phyloP scores from a whole-genome alignment of 2,113 vertebrate species.

The Morone chrysops region DNA sequence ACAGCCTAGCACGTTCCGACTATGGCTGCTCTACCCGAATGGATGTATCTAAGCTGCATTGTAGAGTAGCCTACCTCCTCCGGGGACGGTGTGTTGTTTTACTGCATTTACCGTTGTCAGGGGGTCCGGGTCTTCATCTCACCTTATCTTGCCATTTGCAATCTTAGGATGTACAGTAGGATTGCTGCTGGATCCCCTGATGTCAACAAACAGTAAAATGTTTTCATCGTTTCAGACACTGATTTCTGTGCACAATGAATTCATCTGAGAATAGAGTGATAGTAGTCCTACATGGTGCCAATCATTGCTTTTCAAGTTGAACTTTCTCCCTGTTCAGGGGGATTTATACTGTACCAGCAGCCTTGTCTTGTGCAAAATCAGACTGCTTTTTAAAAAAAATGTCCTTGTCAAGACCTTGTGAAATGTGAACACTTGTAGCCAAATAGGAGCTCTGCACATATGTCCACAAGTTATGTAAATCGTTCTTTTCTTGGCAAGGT shows the following conservation, averaged over 20 bases:
- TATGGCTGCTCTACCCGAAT: conserved; percentile 42
- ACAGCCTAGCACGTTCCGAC: conserved; percentile 45
- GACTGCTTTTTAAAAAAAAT: background rate
- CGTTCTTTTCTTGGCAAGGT: conserved; percentile 28
- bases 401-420: conserved; percentile 70
- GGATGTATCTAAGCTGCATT: conserved; percentile 63
- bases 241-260: conserved; percentile 23
- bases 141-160: conserved; percentile 32
- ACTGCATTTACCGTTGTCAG: conserved; percentile 61
- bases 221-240: background rate
- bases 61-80: conserved; percentile 58
- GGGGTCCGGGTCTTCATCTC: conserved; percentile 48
- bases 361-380: conserved; percentile 1
- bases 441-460: conserved; percentile 17
- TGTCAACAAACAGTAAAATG: conserved; percentile 52
- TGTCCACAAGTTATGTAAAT: conserved; percentile 49
- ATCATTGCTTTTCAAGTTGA: conserved; percentile 20
- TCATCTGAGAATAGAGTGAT: conserved; percentile 4
- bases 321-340: conserved; percentile 52
- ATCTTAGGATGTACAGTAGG: conserved; percentile 15
- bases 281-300: background rate
- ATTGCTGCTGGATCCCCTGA: background rate
- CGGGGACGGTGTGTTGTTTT: conserved; percentile 61
- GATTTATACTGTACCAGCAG: conserved; percentile 13
- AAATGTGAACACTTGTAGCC: conserved; percentile 21